Conservation (phyloP, 2,888 invertebrate genomes). For the Bhutanitis thaidina region DNA sequence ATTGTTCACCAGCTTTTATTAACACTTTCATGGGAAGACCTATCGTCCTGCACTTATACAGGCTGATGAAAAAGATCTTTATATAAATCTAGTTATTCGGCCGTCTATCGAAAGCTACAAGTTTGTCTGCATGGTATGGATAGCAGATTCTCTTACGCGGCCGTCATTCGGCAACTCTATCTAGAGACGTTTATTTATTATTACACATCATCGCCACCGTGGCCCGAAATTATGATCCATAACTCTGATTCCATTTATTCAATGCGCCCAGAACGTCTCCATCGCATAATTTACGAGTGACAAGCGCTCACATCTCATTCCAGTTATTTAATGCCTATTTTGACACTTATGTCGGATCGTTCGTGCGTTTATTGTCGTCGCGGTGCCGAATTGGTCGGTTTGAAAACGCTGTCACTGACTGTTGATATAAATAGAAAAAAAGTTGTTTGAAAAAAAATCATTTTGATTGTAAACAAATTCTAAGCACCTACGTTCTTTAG, state of each 20-base stretch:
- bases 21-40: too few species aligned
- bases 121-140: too few species aligned
- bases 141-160: too few species aligned
- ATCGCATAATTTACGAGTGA: constrained; percentile 70
- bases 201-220: constrained; percentile 44
- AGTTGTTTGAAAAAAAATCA: too few species aligned
- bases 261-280: constrained; percentile 52
- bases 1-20: too few species aligned
- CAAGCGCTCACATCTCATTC: constrained; percentile 67
- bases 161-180: not conserved
- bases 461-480: too few species aligned
- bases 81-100: too few species aligned
- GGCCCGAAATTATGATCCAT: constrained; percentile 60
- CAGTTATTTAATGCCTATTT: constrained; percentile 69
- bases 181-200: not conserved
- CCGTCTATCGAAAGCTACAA: too few species aligned
- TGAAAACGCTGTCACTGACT: constrained; percentile 28
- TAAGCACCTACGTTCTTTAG: too few species aligned
- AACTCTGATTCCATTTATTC: constrained; percentile 75
- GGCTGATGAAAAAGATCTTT: too few species aligned
- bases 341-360: constrained; percentile 68
- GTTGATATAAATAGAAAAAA: not conserved
- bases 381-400: constrained; percentile 54
- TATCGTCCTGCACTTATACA: too few species aligned
- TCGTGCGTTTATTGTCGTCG: constrained; percentile 55